Evolutionary conservation across 2,888 invertebrate species (phyloP), one percentile per base, ranked within the genome.

Genomic region (Sclerodermus sp.): DNA sequence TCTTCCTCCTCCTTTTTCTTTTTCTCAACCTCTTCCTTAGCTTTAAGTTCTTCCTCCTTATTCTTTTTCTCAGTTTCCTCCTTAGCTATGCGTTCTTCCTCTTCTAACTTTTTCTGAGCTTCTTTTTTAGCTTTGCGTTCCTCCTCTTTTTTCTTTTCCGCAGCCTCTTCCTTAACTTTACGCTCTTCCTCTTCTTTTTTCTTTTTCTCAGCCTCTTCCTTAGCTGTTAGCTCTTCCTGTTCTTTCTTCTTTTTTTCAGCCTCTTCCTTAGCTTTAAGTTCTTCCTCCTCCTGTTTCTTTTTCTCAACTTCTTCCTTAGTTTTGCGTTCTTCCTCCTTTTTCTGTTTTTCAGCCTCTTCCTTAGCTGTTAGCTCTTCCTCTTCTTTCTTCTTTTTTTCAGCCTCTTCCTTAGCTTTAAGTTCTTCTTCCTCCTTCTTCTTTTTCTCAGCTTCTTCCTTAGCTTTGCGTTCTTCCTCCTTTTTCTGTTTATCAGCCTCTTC

Each of bases 271-370:
- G 50, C 53, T 23, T 49, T 2, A 18, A 47, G 47, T 31, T 78
- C 61, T 12, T 73, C 72, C 42, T 50, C 62, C 36, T 55, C 51
- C 31, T 51, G 42, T 17, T 47, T 53, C 39, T 60, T 42, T 15
- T 40, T 56, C 44, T 66, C 76, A 12, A 77, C 74, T 62, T 78
- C 74, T 13, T 68, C 66, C 47, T 76, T 73, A 29, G 72, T 72
- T 40, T 73, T 18, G 38, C 66, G 43, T 51, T 60, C 43, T 14
- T 58, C 68, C 42, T 71, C 69, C 39, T 71, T 65, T 10, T 48
- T 34, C 15, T 41, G 6, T n/a, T 73, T 74, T 23, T 66, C 67
- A 30, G 78, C 74, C 47, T 76, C 75, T 18, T 76, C 76, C 32
- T 76, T 41, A 9, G 44, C 51, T 39, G 52, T 42, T 42, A 47